A percentile compares a stretch with the other conserved stretches of the same genome.
Conservation (phyloP, 1,140 invertebrate species). For the Argopecten irradians region DNA sequence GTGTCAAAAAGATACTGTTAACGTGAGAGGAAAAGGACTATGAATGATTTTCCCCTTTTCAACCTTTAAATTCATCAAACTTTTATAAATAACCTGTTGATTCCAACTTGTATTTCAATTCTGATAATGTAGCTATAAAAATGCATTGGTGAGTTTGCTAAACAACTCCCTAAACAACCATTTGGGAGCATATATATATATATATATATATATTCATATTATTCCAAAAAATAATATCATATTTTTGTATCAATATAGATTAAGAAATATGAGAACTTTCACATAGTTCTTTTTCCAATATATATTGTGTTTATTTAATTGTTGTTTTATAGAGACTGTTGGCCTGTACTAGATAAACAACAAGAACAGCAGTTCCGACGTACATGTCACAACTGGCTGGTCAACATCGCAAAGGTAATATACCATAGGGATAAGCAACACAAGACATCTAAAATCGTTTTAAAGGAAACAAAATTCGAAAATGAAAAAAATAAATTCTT, state of each 20-base stretch:
- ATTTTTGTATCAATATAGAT: not conserved
- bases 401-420: conserved; percentile 70
- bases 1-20: not conserved
- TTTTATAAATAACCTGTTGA: not conserved
- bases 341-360: conserved; percentile 72
- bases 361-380: conserved; percentile 70
- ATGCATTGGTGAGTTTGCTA: not conserved
- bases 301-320: conserved; percentile 28
- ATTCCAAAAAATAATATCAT: not conserved
- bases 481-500: too few relatives aligned
- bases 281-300: not conserved
- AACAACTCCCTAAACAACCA: not conserved
- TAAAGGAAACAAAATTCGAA: too few relatives aligned
- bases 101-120: not conserved
- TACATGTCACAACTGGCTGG: conserved; percentile 69
- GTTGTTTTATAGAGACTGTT: conserved; percentile 70
- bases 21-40: not conserved
- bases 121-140: too few relatives aligned
- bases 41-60: not conserved
- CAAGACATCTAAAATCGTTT: too few relatives aligned
- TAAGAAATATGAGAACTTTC: conserved; percentile 5
- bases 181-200: not conserved
- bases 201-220: not conserved
- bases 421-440: too few relatives aligned
- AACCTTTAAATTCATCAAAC: not conserved